phyloP scores from a whole-genome alignment of 2,888 invertebrate species.

The Tiliacea citrago region DNA sequence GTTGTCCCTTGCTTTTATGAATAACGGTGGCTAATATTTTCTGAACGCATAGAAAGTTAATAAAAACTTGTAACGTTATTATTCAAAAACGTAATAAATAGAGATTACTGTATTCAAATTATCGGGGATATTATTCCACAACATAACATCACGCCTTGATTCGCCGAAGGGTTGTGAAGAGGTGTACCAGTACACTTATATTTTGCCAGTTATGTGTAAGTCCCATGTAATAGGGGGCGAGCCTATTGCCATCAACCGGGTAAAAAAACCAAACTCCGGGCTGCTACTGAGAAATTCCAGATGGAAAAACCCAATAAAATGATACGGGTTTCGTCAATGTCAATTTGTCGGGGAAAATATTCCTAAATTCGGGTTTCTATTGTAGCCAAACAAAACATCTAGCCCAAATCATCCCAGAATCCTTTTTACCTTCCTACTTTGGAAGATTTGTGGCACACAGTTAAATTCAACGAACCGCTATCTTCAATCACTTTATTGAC shows the following conservation, averaged over 20 bases:
- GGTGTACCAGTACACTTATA: too few relatives aligned
- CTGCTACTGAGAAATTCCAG: too few relatives aligned
- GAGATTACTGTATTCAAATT: too few relatives aligned
- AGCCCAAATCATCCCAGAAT: neutral
- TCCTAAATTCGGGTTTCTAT: neutral
- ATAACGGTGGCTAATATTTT: neutral
- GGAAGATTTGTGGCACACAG: neutral
- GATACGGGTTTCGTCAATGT: neutral
- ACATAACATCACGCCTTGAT: too few relatives aligned
- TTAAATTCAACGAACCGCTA: neutral
- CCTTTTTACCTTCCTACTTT: neutral
- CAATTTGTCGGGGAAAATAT: neutral
- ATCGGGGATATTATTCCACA: too few relatives aligned
- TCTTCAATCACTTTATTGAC: slow-evolving; percentile 2
- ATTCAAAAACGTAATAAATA: neutral
- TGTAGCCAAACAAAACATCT: neutral
- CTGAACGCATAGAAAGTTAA: neutral
- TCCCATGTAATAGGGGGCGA: too few relatives aligned
- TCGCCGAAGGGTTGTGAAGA: too few relatives aligned
- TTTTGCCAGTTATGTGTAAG: too few relatives aligned
- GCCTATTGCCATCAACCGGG: too few relatives aligned
- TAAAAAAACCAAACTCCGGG: too few relatives aligned
- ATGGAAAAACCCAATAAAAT: too few relatives aligned
- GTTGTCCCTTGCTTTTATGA: neutral
- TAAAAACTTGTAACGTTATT: too few relatives aligned